phyloP scores from a whole-genome alignment of 35 echinoderm and acorn worm species.

The Nesometra sesokonis region DNA sequence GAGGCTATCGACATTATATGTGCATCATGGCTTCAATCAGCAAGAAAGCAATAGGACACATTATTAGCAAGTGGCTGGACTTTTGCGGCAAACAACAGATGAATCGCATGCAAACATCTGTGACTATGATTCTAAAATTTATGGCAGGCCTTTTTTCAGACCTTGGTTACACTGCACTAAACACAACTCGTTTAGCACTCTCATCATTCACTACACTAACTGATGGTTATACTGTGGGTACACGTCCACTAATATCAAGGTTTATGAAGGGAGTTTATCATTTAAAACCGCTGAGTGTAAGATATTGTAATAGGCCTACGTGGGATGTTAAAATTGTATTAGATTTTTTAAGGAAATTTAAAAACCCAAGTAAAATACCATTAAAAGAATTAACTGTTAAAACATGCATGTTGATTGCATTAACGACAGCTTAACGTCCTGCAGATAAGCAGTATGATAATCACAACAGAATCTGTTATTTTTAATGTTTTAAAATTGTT shows the following conservation, averaged over 20 bases:
- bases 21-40: too few species aligned
- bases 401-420: too few species aligned
- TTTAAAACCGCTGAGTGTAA: constrained; percentile 22
- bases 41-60: constrained; percentile 33
- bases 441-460: too few species aligned
- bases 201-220: constrained; percentile 12
- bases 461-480: constrained; percentile 24
- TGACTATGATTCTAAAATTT: constrained; percentile 10
- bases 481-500: neutral
- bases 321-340: constrained; percentile 50
- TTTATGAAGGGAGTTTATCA: too few species aligned
- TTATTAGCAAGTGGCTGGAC: constrained; percentile 46
- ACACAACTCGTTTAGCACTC: constrained; percentile 43
- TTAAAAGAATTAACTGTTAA: constrained; percentile 50
- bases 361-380: constrained; percentile 5
- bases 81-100: constrained; percentile 44
- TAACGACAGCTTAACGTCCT: too few species aligned
- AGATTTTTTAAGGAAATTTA: constrained; percentile 17
- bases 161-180: constrained; percentile 40
- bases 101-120: constrained; percentile 34
- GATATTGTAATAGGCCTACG: constrained; percentile 22
- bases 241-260: constrained; percentile 28
- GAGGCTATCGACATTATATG: too few species aligned
- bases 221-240: constrained; percentile 32
- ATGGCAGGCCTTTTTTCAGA: constrained; percentile 15